Evolutionary conservation across 2,113 vertebrate genomes (phyloP).

Genomic region (Trematocara macrostoma): DNA sequence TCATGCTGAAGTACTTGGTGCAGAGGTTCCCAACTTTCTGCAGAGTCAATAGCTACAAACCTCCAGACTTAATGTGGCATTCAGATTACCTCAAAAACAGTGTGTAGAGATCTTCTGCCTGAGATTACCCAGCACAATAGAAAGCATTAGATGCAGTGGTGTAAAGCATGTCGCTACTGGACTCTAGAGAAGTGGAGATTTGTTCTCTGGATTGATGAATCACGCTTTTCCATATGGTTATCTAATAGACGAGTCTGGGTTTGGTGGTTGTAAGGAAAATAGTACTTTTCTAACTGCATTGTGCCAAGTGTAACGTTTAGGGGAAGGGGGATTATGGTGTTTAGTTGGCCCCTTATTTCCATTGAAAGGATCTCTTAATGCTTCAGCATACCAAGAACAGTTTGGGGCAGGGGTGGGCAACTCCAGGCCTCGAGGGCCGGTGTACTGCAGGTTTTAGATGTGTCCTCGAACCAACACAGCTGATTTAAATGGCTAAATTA

Average conservation of each 20-base stretch:
- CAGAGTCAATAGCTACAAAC: background rate
- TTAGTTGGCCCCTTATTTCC: background rate
- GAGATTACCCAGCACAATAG: background rate
- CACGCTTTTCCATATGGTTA: rapidly evolving
- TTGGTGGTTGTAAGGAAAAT: background rate
- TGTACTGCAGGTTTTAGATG: too few species aligned
- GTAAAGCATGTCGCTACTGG: rapidly evolving
- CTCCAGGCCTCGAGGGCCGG: too few species aligned
- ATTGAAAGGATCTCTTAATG: background rate
- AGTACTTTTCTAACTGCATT: background rate
- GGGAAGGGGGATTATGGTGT: rapidly evolving
- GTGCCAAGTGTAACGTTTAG: background rate
- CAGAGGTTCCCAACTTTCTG: background rate
- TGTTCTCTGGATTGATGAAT: background rate
- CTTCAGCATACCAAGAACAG: background rate
- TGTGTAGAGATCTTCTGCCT: background rate
- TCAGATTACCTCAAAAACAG: background rate
- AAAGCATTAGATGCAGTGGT: background rate
- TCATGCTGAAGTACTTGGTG: background rate
- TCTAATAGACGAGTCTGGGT: background rate
- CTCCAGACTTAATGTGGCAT: background rate
- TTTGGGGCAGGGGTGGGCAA: background rate
- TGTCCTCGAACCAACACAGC: rapidly evolving
- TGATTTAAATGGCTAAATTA: too few species aligned
- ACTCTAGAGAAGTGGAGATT: background rate